Evolutionary conservation across 35 echinoderm and acorn worm genomes (phyloP).

Genomic region (Apostichopus japonicus): DNA sequence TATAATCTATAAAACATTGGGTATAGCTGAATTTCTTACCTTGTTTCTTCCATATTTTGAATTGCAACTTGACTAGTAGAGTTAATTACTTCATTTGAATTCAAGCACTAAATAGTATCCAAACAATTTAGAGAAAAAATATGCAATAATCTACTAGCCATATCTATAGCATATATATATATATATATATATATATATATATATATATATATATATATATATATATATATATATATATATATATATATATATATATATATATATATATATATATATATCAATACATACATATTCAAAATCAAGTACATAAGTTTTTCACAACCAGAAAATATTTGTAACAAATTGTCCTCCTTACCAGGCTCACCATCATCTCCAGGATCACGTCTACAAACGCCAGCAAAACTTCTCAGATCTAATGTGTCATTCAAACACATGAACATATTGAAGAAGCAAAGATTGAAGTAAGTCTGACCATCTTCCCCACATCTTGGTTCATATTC

Average conservation of each 20-base stretch:
- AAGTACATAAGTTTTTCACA: neutral
- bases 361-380: conserved; percentile 34
- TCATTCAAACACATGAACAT: conserved; percentile 61
- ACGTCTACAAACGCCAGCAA: conserved; percentile 72
- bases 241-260: too few relatives aligned
- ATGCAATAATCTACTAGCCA: neutral
- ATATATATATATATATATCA: too few relatives aligned
- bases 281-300: too few relatives aligned
- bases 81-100: too few relatives aligned
- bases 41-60: too few relatives aligned
- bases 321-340: neutral
- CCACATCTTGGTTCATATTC: conserved; percentile 76
- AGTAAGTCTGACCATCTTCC: conserved; percentile 82
- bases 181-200: too few relatives aligned
- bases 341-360: neutral
- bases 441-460: conserved; percentile 79
- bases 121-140: neutral
- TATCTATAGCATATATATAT: neutral
- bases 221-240: too few relatives aligned
- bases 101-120: too few relatives aligned
- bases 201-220: too few relatives aligned
- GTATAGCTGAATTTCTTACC: too few relatives aligned
- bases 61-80: too few relatives aligned
- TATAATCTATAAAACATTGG: too few relatives aligned
- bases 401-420: conserved; percentile 19